phyloP scores from a whole-genome alignment of 2,888 invertebrate species.

The Enchytraeus crypticus region DNA sequence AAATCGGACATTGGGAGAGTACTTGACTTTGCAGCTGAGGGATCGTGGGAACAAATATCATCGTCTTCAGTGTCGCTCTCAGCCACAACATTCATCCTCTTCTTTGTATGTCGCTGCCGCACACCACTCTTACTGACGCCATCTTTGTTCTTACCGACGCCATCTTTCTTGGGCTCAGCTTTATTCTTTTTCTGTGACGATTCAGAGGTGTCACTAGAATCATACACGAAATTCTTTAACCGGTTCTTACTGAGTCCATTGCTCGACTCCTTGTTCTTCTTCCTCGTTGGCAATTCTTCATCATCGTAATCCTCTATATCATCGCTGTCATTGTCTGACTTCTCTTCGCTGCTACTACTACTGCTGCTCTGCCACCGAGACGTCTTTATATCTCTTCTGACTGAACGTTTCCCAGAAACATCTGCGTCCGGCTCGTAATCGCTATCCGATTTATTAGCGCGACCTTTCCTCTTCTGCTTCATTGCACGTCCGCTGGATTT shows the following conservation, averaged over 20 bases:
- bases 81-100: slow-evolving; percentile 1
- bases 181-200: background rate
- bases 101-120: background rate
- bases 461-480: background rate
- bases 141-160: background rate
- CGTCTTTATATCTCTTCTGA: background rate
- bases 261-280: background rate
- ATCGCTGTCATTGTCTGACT: slow-evolving; percentile 1
- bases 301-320: slow-evolving; percentile 6
- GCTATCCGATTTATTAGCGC: slow-evolving; percentile 3
- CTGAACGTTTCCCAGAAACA: background rate
- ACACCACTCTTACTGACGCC: background rate
- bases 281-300: background rate
- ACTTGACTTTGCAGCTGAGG: too few species aligned
- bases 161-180: background rate
- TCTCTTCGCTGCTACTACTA: background rate
- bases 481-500: background rate
- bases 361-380: background rate
- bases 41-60: too few species aligned
- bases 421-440: slow-evolving; percentile 8
- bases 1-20: too few species aligned
- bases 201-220: background rate
- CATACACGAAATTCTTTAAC: background rate
- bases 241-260: background rate
- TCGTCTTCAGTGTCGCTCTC: background rate